Base-by-base conservation (phyloP, 2,888 invertebrate genomes). In the Orthonychiurus folsomi region DNA sequence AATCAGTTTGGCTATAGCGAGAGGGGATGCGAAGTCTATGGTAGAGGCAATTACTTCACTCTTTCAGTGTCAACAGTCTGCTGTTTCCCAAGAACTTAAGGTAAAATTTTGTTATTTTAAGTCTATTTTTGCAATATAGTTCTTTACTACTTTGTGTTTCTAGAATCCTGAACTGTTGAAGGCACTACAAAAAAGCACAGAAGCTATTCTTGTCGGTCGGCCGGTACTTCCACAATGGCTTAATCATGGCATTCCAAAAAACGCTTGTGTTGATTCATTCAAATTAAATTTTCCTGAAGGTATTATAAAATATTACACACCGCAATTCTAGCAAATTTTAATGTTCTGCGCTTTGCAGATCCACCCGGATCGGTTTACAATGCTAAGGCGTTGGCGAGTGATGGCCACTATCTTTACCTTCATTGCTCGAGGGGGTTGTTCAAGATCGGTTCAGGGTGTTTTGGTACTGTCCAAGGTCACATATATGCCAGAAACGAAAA, bases 371-470 rank as follows among this genome's bases (percentile, higher is more conserved):
- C 65, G 67, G 69, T 69, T 61, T 69, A 66, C 67, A 69, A 65
- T 64, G 69, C 69, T 55, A 69, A 69, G 62, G 65, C 66, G 24
- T 61, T 59, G 74, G 88, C 91, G 5, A 89, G 90, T 69, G 94
- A 96, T 78, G 96, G 96, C 12, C 86, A 86, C 69, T 93, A 84
- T 78, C 81, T 97, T 60, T 97, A 93, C 78, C 80, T 97, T 27
- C 86, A 90, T 73, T 86, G 89, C 28, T 86, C 86, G 12, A 86
- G 86, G 73, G 91, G 93, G 1, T 80, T 97, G 55, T 82, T 91
- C 67, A 97, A 97, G 80, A 85, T 97, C 66, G 97, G 97, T 21
- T 90, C 94, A 59, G 97, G 97, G 5, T 93, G 92, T 76, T 89
- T 90, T 58, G 92, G 91, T 68, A 93, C 96, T 5, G 84, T 92